Evolutionary conservation across 2,888 invertebrate species (phyloP).

Genomic region (Macrophya alboannulata): DNA sequence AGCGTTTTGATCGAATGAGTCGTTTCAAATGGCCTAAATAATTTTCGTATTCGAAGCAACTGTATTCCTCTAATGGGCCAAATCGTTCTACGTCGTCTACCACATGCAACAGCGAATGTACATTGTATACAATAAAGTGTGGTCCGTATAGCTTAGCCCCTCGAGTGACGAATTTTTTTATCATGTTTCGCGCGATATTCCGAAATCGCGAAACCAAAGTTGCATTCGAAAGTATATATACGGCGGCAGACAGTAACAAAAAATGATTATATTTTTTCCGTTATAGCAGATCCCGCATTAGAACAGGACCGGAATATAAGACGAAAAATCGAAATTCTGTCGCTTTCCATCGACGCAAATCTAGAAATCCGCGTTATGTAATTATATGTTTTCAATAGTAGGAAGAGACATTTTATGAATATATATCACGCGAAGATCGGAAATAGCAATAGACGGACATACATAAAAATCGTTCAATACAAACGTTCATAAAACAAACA

Average conservation of each 20-base stretch:
- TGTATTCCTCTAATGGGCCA: neutral
- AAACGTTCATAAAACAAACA: too few species aligned
- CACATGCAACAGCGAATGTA: neutral
- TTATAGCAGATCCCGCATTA: neutral
- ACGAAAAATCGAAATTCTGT: constrained; percentile 21
- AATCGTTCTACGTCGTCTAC: neutral
- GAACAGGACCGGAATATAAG: neutral
- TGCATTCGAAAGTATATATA: constrained; percentile 15
- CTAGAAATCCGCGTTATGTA: neutral
- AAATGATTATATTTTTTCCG: constrained; percentile 2
- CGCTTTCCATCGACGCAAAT: neutral
- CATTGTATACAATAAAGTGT: constrained; percentile 12
- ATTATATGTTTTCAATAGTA: too few species aligned
- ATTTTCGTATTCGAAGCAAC: constrained; percentile 31
- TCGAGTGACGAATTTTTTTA: neutral
- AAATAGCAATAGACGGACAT: too few species aligned
- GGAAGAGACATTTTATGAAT: too few species aligned
- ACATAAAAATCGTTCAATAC: too few species aligned
- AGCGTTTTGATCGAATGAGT: neutral
- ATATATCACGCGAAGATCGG: too few species aligned
- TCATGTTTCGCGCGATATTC: neutral
- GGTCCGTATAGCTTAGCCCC: neutral
- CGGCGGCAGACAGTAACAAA: neutral
- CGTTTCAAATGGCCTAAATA: neutral
- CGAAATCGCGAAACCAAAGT: neutral